Evolutionary conservation across 2,797 vertebrate species (phyloP).

Genomic region (Premnoplex brunnescens): DNA sequence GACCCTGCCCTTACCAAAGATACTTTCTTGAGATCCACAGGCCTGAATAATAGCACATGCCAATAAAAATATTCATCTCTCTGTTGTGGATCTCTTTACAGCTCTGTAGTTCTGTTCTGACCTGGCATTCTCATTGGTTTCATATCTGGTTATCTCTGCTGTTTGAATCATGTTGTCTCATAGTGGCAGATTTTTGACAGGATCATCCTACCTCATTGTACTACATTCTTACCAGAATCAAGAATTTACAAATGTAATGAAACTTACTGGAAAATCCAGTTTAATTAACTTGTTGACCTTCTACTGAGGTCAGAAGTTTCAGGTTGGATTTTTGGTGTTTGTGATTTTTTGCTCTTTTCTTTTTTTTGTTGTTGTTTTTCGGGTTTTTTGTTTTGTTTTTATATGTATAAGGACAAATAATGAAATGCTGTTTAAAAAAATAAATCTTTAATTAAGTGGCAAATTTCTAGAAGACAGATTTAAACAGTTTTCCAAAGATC

Average conservation of each 20-base stretch:
- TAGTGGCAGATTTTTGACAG: neutral
- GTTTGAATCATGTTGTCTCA: neutral
- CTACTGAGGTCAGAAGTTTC: neutral
- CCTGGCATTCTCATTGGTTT: neutral
- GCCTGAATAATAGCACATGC: neutral
- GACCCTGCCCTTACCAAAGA: neutral
- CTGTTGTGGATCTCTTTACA: neutral
- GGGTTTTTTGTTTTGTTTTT: neutral
- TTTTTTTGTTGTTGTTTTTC: neutral
- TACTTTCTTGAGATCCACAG: neutral
- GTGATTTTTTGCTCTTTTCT: accelerated
- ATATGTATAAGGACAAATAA: neutral
- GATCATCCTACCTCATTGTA: neutral
- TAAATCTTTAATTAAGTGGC: slow-evolving; percentile 12
- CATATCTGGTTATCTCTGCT: neutral
- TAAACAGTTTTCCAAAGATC: slow-evolving; percentile 48
- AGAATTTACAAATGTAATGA: neutral
- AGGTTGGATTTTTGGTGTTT: neutral
- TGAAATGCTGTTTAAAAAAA: neutral
- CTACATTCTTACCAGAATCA: neutral
- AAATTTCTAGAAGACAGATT: slow-evolving; percentile 47
- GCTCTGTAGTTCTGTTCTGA: neutral
- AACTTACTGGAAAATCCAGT: neutral
- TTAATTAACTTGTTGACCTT: neutral
- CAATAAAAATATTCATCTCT: neutral